Evolutionary conservation across 2,113 vertebrate genomes (phyloP), one percentile per base, ranked within the genome.

Genomic region (Paramisgurnus dabryanus): DNA sequence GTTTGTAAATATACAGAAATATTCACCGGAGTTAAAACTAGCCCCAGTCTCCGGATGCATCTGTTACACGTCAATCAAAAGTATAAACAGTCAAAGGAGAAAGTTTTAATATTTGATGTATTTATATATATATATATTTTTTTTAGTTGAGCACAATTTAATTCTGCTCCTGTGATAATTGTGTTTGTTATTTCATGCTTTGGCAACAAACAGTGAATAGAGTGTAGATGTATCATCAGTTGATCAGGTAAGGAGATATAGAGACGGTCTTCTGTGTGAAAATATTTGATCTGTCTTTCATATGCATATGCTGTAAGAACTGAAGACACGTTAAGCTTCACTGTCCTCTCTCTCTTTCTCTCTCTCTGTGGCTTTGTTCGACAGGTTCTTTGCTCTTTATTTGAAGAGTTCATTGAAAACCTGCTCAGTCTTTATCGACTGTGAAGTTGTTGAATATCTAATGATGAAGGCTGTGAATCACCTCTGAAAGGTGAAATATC

Each of bases 221-320:
- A 34, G 27, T 34, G 27, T 34, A 34, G 27, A 34, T 34, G 27
- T 34, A 75, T 3, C 55, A 18, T 63, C 58, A 75, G 47, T 75
- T 75, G 72, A 75, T 75, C 72, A 63, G 72, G 72, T 49, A 58
- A 61, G 72, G 71, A 60, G 55, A 4, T 27, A 43, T 17, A 18
- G 7, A 9, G 40, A 45, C 8, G 18, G 3, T 34, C n/a, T 43
- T n/a, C 66, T 18, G 27, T 58, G 17, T 18, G 55, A n/a, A 17
- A 34, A 41, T 5, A 11, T 83, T 68, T 73, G 75, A 78, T 82
- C 40, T 67, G 70, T 18, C 55, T 74, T 79, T 74, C 65, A 65
- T 65, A 76, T 74, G 65, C 82, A 75, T 76, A 49, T 58, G 64
- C 55, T 64, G 55, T 18, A 13, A 69, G 65, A 34, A 4, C 72